Evolutionary conservation across 2,113 vertebrate genomes (phyloP).

Genomic region (human (Homo sapiens)): GRCh38 chr17:33106001-33106500

Average conservation of each 20-base stretch:
- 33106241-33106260: neutral
- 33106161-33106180: neutral
- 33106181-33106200: neutral
- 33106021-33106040: neutral
- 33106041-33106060: neutral
- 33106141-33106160: neutral
- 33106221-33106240: neutral
- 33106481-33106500: neutral
- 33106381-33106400: slow-evolving; percentile 6
- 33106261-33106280: neutral
- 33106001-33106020: neutral
- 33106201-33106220: neutral
- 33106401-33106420: neutral
- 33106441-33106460: neutral
- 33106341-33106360: slow-evolving; percentile 14
- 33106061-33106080: neutral
- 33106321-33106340: neutral
- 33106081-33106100: neutral
- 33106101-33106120: neutral
- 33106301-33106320: slow-evolving; percentile 4
- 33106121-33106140: neutral
- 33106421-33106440: neutral
- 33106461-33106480: neutral
- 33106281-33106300: neutral
- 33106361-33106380: slow-evolving; percentile 18